Conservation (phyloP, 2,797 vertebrate species). For the Pachyuromys duprasi region DNA sequence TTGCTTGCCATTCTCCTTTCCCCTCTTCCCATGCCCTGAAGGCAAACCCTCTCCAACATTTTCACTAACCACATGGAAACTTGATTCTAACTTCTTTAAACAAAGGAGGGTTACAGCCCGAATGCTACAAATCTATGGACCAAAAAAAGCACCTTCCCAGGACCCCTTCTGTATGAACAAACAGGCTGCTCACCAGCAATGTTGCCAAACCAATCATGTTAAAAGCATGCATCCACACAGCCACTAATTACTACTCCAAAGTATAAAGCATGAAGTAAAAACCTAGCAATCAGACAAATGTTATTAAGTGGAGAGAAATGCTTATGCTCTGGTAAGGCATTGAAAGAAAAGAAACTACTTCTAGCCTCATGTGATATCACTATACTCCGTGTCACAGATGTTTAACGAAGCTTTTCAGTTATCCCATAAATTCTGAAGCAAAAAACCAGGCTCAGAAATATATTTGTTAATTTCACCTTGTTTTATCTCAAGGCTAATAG, state of each 20-base stretch:
- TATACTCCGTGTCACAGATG: background rate
- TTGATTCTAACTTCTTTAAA: background rate
- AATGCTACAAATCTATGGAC: background rate
- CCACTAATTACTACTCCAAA: background rate
- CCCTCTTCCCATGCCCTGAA: conserved; percentile 37
- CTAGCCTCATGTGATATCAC: background rate
- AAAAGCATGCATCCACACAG: background rate
- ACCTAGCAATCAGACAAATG: background rate
- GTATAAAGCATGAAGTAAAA: background rate
- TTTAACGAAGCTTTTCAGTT: conserved; percentile 14
- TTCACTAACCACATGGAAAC: conserved; percentile 18
- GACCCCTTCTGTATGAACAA: conserved; percentile 7
- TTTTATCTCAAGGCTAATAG: conserved; percentile 55
- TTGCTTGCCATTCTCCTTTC: background rate
- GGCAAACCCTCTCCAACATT: background rate
- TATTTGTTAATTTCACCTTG: conserved; percentile 48
- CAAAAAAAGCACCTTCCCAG: background rate
- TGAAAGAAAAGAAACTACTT: background rate
- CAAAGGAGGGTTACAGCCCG: background rate
- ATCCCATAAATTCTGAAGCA: background rate
- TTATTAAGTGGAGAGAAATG: conserved; percentile 14
- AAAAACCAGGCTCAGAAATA: conserved; percentile 49
- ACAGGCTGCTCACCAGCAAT: background rate
- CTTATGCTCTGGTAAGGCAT: background rate
- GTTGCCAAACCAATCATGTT: background rate